Evolutionary conservation across 2,113 vertebrate genomes (phyloP).

Genomic region (Macaca fascicularis): T2T-MFA8v1.1 NC_088379.1:172091001-172091500

Average conservation of each 20-base stretch:
- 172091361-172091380: slow-evolving; percentile 41
- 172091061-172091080: neutral
- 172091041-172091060: neutral
- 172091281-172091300: slow-evolving; percentile 36
- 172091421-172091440: slow-evolving; percentile 45
- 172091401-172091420: slow-evolving; percentile 10
- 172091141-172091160: neutral
- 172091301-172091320: slow-evolving; percentile 7
- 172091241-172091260: neutral
- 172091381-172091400: neutral
- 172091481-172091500: neutral
- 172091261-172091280: neutral
- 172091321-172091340: slow-evolving; percentile 64
- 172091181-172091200: neutral
- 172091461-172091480: neutral
- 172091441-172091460: slow-evolving; percentile 28
- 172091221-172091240: slow-evolving; percentile 41
- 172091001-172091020: neutral
- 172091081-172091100: neutral
- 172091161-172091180: neutral
- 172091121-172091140: neutral
- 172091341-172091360: slow-evolving; percentile 44
- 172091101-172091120: neutral
- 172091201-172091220: neutral
- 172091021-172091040: neutral